Conservation (phyloP, 37 sponge, comb jelly and placozoan genomes). For the Tethya wilhelma region DNA sequence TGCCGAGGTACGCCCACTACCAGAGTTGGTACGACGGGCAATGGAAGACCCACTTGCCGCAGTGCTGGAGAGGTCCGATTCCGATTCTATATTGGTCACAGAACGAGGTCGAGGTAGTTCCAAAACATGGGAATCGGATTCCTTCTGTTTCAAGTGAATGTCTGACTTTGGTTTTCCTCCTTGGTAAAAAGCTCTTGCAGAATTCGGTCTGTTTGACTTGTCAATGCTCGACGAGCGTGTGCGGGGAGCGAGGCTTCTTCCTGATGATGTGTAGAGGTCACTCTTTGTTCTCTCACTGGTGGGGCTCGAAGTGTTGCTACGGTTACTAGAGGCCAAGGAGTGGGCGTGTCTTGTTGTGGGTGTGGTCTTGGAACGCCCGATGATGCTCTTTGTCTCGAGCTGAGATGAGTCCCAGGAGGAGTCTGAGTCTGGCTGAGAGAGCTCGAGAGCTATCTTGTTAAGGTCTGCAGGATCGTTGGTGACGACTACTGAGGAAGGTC, state of each 20-base stretch:
- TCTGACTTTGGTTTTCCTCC: not conserved
- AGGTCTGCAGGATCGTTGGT: constrained; percentile 4
- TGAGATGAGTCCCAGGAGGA: not conserved
- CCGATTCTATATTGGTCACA: too few relatives aligned
- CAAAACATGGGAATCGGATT: too few relatives aligned
- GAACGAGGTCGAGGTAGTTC: too few relatives aligned
- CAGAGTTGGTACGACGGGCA: too few relatives aligned
- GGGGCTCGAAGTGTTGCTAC: not conserved
- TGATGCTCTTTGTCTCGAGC: too few relatives aligned
- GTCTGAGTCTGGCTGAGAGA: not conserved
- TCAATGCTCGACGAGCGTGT: constrained; percentile 3
- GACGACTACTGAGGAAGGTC: constrained; percentile 1
- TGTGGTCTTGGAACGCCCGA: not conserved
- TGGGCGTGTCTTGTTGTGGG: not conserved
- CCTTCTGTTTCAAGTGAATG: too few relatives aligned
- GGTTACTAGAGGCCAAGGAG: not conserved
- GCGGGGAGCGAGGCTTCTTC: not conserved
- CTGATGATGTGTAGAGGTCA: too few relatives aligned
- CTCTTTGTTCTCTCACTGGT: too few relatives aligned
- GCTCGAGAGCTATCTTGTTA: constrained; percentile 24
- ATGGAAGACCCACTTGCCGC: too few relatives aligned
- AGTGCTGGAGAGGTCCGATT: too few relatives aligned
- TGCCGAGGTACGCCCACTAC: constrained; percentile 17
- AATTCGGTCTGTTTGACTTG: not conserved
- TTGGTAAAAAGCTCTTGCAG: constrained; percentile 32